These are phyloP conservation scores for Muntiacus muntjak DNA, from an alignment of 2,113 vertebrate genomes.

Conservation along the genomic window DNA sequence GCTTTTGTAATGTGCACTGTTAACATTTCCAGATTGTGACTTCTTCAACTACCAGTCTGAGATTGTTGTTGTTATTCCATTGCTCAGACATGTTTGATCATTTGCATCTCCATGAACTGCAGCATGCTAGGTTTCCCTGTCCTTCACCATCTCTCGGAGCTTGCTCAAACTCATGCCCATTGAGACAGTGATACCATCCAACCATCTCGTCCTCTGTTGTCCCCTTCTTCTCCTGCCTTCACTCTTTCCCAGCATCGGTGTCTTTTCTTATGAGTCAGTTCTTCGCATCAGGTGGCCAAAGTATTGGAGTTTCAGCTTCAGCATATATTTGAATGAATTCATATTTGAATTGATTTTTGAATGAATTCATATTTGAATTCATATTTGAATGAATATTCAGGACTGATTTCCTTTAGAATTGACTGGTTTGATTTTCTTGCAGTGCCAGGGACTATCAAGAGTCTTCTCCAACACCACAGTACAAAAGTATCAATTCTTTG, in stretches of 20 bases:
- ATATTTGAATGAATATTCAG: background rate
- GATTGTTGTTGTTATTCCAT: background rate
- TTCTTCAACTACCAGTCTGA: background rate
- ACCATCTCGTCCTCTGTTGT: background rate
- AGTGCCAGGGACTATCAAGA: background rate
- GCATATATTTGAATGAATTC: too few species aligned
- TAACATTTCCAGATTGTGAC: background rate
- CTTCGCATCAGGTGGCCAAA: background rate
- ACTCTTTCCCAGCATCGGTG: background rate
- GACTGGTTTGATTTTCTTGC: background rate
- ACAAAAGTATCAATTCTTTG: background rate
- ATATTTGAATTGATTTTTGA: too few species aligned
- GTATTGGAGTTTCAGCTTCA: background rate
- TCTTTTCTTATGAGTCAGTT: background rate
- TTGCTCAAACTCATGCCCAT: background rate
- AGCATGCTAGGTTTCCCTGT: background rate
- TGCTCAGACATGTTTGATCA: background rate
- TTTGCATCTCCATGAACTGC: background rate
- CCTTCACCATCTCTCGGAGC: background rate
- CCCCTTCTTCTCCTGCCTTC: accelerated
- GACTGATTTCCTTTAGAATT: background rate
- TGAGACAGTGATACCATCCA: background rate
- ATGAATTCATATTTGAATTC: too few species aligned
- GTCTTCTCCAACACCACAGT: background rate
- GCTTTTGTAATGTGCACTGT: background rate